Evolutionary conservation across 2,113 vertebrate species (phyloP).

Genomic region (Polypterus senegalus): DNA sequence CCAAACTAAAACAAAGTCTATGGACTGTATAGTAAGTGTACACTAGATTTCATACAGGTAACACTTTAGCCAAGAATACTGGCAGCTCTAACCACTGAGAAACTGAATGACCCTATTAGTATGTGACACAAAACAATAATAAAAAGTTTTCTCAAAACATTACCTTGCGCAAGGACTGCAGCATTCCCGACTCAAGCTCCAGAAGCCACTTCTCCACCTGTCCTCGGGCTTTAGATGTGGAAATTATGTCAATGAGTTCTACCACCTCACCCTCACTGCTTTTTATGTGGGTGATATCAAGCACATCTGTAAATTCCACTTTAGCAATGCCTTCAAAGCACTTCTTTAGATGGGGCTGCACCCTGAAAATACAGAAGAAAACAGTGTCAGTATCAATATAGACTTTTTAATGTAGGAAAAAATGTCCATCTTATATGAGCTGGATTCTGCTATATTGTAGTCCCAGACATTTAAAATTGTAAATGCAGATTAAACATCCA

Average conservation of each 20-base stretch:
- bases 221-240: conserved; percentile 69
- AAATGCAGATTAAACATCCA: too few relatives aligned
- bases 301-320: conserved; percentile 65
- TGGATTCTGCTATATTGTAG: too few relatives aligned
- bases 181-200: conserved; percentile 67
- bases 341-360: conserved; percentile 79
- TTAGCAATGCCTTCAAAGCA: conserved; percentile 82
- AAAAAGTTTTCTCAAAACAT: not conserved
- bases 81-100: not conserved
- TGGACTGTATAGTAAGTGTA: too few relatives aligned
- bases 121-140: not conserved
- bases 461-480: too few relatives aligned
- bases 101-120: not conserved
- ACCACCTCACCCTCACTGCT: conserved; percentile 77
- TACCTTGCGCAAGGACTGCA: conserved; percentile 71
- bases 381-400: not conserved
- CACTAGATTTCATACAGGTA: too few relatives aligned
- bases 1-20: too few relatives aligned
- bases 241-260: conserved; percentile 58
- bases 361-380: conserved; percentile 38
- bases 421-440: too few relatives aligned
- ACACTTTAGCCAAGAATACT: not conserved
- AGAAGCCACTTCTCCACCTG: conserved; percentile 82
- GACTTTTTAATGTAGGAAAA: not conserved
- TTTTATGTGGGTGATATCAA: conserved; percentile 79